A percentile compares a stretch with the other conserved stretches of the same genome.
Evolutionary conservation across 2,888 invertebrate species (phyloP).

Genomic region (Archips crataeganus): DNA sequence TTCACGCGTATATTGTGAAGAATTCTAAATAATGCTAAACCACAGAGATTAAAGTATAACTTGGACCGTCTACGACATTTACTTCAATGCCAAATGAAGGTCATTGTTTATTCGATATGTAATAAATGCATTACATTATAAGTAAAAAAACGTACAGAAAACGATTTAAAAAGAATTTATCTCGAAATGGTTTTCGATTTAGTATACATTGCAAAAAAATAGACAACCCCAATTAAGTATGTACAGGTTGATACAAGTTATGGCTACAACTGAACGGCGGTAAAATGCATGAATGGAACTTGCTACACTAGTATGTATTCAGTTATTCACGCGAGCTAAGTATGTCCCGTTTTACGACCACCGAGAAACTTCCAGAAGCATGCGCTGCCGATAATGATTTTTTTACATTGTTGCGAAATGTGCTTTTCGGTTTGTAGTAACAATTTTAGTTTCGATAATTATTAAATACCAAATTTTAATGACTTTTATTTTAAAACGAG

Average conservation of each 20-base stretch:
- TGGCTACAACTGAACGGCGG: background rate
- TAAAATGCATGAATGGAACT: conserved; percentile 52
- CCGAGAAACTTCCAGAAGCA: conserved; percentile 9
- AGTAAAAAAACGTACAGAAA: no score
- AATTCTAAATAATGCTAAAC: no score
- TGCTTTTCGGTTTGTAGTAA: background rate
- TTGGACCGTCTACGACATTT: no score
- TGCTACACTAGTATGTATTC: conserved; percentile 56
- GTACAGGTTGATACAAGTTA: background rate
- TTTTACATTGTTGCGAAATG: no score
- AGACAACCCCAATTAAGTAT: background rate
- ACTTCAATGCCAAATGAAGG: no score
- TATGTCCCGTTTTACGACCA: conserved; percentile 31
- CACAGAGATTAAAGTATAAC: no score
- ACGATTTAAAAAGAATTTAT: no score
- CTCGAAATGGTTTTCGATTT: no score
- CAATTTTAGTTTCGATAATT: background rate
- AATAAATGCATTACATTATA: no score
- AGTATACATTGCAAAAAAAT: no score
- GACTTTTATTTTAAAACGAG: background rate
- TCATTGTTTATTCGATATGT: no score
- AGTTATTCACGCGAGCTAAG: conserved; percentile 50
- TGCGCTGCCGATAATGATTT: background rate
- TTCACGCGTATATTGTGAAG: no score
- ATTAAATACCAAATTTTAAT: background rate